Conservation (phyloP, 2,113 vertebrate genomes). For the Apteryx mantelli region DNA sequence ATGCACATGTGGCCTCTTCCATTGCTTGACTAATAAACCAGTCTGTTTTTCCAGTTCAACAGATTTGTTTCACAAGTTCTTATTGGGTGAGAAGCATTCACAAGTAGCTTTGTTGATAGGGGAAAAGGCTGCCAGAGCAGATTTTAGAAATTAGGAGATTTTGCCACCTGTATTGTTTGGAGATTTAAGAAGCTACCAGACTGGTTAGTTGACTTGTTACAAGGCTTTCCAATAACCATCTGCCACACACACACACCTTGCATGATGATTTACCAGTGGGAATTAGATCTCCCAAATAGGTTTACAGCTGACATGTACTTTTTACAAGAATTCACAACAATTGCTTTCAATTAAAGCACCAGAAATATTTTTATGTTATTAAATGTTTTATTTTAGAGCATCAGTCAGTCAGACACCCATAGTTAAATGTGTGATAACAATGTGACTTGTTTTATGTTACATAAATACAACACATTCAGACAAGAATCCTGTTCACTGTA, state of each 20-base stretch:
- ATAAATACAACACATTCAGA: background rate
- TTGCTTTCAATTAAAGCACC: background rate
- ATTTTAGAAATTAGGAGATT: background rate
- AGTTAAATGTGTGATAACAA: background rate
- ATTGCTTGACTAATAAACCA: background rate
- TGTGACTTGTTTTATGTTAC: background rate
- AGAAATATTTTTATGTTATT: background rate
- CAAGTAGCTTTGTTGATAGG: background rate
- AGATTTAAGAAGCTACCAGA: background rate
- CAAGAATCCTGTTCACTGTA: background rate
- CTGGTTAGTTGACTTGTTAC: background rate
- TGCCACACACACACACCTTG: constrained; percentile 12
- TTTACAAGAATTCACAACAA: background rate
- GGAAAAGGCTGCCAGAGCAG: constrained; percentile 23
- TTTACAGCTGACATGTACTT: background rate
- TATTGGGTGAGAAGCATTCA: background rate
- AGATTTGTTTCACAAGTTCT: constrained; percentile 20
- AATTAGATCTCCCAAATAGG: background rate
- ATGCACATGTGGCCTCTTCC: background rate
- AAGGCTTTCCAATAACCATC: background rate
- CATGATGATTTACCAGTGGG: background rate
- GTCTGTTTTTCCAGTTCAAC: constrained; percentile 1
- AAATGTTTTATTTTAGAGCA: background rate
- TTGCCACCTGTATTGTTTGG: constrained; percentile 7
- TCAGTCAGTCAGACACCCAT: background rate